Evolutionary conservation across 2,888 invertebrate species (phyloP).

Genomic region (Yponomeuta cagnagella): DNA sequence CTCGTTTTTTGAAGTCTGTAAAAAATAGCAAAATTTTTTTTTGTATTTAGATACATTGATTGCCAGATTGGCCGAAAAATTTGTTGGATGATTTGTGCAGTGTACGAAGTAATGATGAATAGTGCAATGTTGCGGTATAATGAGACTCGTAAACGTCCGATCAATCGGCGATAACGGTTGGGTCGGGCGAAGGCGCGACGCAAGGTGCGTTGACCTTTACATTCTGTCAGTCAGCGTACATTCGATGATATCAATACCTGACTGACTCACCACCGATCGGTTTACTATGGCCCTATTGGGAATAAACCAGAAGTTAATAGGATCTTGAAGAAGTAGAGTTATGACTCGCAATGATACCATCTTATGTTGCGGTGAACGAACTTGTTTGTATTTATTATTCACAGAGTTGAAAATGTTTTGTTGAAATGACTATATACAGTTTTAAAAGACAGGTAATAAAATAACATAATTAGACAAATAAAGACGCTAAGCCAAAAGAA

Average conservation of each 20-base stretch:
- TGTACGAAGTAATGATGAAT: constrained; percentile 29
- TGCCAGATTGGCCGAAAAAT: neutral
- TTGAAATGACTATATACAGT: neutral
- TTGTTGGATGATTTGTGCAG: constrained; percentile 23
- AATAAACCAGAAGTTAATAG: constrained; percentile 1
- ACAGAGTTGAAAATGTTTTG: neutral
- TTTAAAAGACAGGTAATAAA: neutral
- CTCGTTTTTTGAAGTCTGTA: too few relatives aligned
- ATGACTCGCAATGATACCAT: neutral
- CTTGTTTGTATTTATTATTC: constrained; percentile 5
- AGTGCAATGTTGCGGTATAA: constrained; percentile 43
- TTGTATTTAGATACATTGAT: neutral
- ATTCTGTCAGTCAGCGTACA: constrained; percentile 12
- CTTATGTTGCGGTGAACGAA: neutral
- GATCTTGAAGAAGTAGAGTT: neutral
- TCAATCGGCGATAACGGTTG: constrained; percentile 49
- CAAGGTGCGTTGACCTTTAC: constrained; percentile 33
- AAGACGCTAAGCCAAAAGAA: constrained; percentile 6
- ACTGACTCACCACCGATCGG: neutral
- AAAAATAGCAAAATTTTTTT: too few relatives aligned
- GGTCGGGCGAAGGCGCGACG: constrained; percentile 41
- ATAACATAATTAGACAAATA: neutral
- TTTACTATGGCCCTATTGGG: neutral
- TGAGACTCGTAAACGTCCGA: constrained; percentile 43
- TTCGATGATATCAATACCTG: constrained; percentile 1